Base-by-base conservation (phyloP, 2,113 vertebrate species). In the Arizona elegans region DNA sequence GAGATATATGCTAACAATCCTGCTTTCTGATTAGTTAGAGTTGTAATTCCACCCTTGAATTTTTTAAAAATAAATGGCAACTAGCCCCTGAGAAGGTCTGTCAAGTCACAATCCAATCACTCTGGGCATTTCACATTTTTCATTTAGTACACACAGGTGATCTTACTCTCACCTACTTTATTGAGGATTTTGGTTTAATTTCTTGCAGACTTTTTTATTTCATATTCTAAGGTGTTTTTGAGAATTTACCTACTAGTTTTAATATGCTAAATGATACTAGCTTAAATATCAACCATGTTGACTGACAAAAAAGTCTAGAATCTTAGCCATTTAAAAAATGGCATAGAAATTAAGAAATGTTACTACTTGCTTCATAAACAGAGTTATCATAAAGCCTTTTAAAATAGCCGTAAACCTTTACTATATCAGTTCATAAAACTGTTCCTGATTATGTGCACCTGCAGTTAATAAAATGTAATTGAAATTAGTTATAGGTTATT, bases 401-500 rank as follows among this genome's bases (percentile, higher is more conserved):
- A 94, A 94, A 94, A 81, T 58, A 86, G 95, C 55, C 43, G 92
- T 96, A 93, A 96, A 95, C 85, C 93, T 95, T 96, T 93, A 86
- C 56, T 90, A 92, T 96, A 95, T 95, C 94, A 92, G 94, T 95
- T 95, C 93, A 90, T 81, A 91, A 9, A 94, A 95, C 50, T 91
- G 47, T 91, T 96, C 86, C 89, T 95, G 94, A 93, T 96, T 96
- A 94, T 97, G 90, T 95, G 65, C 92, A 88, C 93, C 91, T 97
- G 91, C 88, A 95, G 91, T 91, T 95, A 92, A 95, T 97, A 96
- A 97, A 94, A 94, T 92, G 33, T 95, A 94, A 95, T 96, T 96
- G 86, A 86, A 92, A 93, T 94, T 50, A 70, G 89, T 96, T 96
- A 93, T 26, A 95, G 95, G 95, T 96, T 96, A 62, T 94, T 93